Conservation (phyloP, 1,140 invertebrate species). For the Dreissena rostriformis region DNA sequence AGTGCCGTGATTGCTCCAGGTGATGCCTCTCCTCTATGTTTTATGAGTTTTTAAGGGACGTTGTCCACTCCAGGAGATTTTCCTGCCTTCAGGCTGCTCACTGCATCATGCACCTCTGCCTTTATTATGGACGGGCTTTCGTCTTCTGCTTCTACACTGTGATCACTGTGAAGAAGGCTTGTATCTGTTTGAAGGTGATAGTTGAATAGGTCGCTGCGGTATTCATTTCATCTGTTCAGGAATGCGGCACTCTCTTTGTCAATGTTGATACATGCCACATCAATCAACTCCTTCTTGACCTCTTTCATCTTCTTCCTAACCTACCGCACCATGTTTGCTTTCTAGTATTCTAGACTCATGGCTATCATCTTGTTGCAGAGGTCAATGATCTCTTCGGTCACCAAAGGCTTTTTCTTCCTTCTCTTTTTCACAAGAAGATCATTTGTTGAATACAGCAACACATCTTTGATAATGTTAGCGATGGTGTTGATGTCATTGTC, state of each 20-base stretch:
- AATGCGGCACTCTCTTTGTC: constrained; percentile 8
- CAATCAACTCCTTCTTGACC: too few relatives aligned
- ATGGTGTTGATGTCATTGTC: too few relatives aligned
- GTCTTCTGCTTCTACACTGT: not conserved
- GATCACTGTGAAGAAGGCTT: constrained; percentile 3
- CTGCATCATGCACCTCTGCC: constrained; percentile 49
- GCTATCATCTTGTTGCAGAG: too few relatives aligned
- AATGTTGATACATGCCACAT: too few relatives aligned
- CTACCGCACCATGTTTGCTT: too few relatives aligned
- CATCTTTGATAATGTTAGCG: too few relatives aligned
- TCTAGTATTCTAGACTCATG: too few relatives aligned
- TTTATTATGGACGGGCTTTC: not conserved
- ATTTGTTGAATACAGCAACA: too few relatives aligned
- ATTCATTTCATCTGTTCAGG: constrained; percentile 46
- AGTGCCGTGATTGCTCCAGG: constrained; percentile 2
- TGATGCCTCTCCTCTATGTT: constrained; percentile 56
- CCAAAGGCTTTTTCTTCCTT: too few relatives aligned
- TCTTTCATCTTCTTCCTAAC: too few relatives aligned
- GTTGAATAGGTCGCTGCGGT: constrained; percentile 30
- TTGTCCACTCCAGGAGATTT: constrained; percentile 61
- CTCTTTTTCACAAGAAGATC: too few relatives aligned
- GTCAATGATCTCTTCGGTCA: too few relatives aligned
- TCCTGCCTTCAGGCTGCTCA: constrained; percentile 54
- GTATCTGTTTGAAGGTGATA: not conserved
- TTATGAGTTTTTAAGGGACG: constrained; percentile 53